Base-by-base conservation (phyloP, 2,113 vertebrate genomes). In the Myotis davidii region DNA sequence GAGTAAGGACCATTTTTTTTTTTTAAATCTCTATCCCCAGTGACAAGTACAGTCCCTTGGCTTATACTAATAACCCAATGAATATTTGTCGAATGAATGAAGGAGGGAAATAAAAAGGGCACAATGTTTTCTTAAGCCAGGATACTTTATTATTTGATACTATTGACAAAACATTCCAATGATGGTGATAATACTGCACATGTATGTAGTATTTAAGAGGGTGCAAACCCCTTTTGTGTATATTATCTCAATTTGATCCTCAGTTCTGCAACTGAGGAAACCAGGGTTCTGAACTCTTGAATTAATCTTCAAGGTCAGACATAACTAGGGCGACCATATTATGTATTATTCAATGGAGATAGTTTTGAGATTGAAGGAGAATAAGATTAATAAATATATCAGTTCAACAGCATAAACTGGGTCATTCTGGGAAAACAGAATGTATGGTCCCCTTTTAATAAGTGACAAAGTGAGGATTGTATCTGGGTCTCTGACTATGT, bases 231-330 rank as follows among this genome's bases (percentile, higher is more conserved):
- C 65, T 81, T 88, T 69, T 74, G 56, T 86, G 52, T 50, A 2
- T 70, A 17, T 74, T 76, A 37, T 91, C 50, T 86, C n/a, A 84
- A 3, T 84, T 93, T 85, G 64, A 34, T 89, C n/a, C 78, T 85
- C 39, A 85, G 29, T 72, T 78, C 83, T 91, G 9, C 50, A 94
- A 48, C 9, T 48, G 76, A 79, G 59, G 39, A 96, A 94, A 72
- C 13, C 18, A 76, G 39, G 25, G 32, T 85, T 89, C 37, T 84
- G 23, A 77, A 90, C 54, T 83, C 54, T 83, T 76, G 69, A 78
- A 18, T 59, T 39, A 56, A 73, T 56, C 83, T 92, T 70, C 61
- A 88, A 93, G 67, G 82, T 84, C 45, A 69, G 34, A n/a, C 2
- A 17, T 72, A 65, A 82, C 18, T 48, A 61, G 54, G 65, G 4